phyloP scores from a whole-genome alignment of 1,140 invertebrate genomes.

The Pogonomyrmex californicus region DNA sequence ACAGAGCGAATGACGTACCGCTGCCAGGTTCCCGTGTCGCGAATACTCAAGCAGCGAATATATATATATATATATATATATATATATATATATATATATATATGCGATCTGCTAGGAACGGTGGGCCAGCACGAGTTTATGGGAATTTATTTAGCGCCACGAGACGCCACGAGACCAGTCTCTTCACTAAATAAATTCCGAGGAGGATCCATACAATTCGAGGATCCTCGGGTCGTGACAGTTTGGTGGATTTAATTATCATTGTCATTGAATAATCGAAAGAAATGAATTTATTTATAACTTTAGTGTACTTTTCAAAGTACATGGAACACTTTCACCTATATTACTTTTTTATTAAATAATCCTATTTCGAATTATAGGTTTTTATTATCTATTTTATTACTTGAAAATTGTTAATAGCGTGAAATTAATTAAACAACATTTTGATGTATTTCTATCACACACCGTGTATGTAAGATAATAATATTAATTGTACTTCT shows the following conservation, averaged over 20 bases:
- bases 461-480: no score
- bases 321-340: background rate
- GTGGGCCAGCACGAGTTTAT: conserved; percentile 30
- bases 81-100: conserved; percentile 38
- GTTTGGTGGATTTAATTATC: conserved; percentile 32
- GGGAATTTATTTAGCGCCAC: conserved; percentile 55
- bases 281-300: background rate
- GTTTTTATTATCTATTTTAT: background rate
- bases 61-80: conserved; percentile 22
- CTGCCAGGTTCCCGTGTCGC: conserved; percentile 84
- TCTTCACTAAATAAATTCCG: conserved; percentile 51
- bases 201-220: background rate
- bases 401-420: background rate
- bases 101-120: background rate
- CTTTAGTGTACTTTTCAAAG: background rate
- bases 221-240: background rate
- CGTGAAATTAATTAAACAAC: conserved; percentile 10
- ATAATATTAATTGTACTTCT: background rate
- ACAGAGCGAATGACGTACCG: conserved; percentile 86
- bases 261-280: background rate
- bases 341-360: background rate
- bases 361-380: background rate
- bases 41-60: conserved; percentile 81
- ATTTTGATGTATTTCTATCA: background rate
- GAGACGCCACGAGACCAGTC: background rate